Base-by-base conservation (phyloP, 2,113 vertebrate species). In the Pimephales promelas region DNA sequence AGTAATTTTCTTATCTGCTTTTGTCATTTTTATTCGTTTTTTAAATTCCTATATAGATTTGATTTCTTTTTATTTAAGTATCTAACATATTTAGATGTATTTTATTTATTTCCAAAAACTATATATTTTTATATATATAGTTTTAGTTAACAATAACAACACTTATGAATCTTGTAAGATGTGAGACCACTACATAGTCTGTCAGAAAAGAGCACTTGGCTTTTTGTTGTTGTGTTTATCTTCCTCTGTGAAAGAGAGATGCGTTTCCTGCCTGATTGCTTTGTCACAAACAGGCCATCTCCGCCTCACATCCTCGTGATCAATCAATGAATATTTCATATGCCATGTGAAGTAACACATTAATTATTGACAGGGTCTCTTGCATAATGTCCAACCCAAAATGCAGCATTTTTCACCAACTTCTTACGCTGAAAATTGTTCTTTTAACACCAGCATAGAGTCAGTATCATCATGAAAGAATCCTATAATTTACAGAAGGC, bases 321-420 rank as follows among this genome's bases (percentile, higher is more conserved):
- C 77, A 59, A 85, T 81, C 66, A 71, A 83, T 88, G 18, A 57
- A 85, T 85, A 73, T 85, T 88, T 83, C 13, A 85, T 88, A 77
- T 49, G 34, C 43, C 45, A 66, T 57, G 62, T 85, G 76, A 86
- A 81, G 79, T 61, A 86, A 79, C 56, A 77, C 70, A 76, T 87
- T 73, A 28, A 81, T 85, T 77, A 88, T 88, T 75, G 70, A 85
- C 36, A 73, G 18, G 20, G 31, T 10, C 82, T 86, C 34, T 59
- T 82, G 66, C 71, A 43, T 73, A 78, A 85, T 73, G 71, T 73
- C 76, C 81, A 57, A 78, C 18, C 68, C 54, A 43, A 64, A 71
- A 79, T 20, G 43, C 62, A 20, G 70, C 43, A 43, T 76, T 73
- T 66, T 66, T 31, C 40, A 16, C 11, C 14, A 4, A 8, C 28